Evolutionary conservation across 2,113 vertebrate genomes (phyloP).

Genomic region (Hippopotamus amphibius): DNA sequence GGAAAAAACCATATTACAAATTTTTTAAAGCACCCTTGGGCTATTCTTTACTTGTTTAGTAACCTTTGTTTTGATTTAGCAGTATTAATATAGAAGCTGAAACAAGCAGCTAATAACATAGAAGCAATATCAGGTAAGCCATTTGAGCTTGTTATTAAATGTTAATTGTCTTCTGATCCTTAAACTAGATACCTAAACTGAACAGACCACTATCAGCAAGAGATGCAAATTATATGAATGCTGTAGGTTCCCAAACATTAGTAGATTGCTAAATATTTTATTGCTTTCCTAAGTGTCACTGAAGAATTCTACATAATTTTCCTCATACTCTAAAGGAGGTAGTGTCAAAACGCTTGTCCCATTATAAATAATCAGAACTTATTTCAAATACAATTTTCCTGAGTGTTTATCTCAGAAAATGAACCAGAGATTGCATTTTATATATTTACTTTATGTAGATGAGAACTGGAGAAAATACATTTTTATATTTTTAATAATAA

Average conservation of each 20-base stretch:
- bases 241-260: conserved; percentile 71
- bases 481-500: background rate
- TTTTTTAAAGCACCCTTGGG: background rate
- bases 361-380: background rate
- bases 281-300: conserved; percentile 66
- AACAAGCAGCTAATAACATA: conserved; percentile 70
- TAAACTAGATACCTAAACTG: conserved; percentile 87
- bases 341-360: background rate
- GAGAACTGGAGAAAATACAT: background rate
- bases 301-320: conserved; percentile 52
- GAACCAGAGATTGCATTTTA: background rate
- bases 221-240: conserved; percentile 86
- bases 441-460: background rate
- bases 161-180: conserved; percentile 89
- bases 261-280: conserved; percentile 84
- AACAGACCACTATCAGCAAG: conserved; percentile 83
- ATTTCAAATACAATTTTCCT: conserved; percentile 1
- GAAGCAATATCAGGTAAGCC: conserved; percentile 83
- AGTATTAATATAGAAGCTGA: conserved; percentile 67
- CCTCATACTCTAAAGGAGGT: background rate
- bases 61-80: conserved; percentile 84
- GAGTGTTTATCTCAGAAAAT: background rate
- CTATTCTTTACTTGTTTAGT: conserved; percentile 40
- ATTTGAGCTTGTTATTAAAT: conserved; percentile 88
- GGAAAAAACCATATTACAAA: background rate